Evolutionary conservation across 1,140 invertebrate species (phyloP).

Genomic region (Palaemon carinicauda): DNA sequence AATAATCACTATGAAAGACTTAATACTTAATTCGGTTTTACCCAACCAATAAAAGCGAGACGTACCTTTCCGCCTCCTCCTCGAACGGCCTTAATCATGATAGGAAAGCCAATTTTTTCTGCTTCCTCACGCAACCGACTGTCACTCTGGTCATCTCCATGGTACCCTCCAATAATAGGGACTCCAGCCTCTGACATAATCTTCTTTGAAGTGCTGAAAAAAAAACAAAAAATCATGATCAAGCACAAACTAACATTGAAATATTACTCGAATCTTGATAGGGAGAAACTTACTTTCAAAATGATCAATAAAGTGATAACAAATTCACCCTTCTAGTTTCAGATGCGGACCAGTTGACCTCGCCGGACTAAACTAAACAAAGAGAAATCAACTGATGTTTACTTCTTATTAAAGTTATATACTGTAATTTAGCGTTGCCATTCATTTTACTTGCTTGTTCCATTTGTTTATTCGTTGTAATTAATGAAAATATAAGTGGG

Average conservation of each 20-base stretch:
- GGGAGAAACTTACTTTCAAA: background rate
- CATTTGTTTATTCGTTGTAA: no score
- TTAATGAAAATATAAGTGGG: no score
- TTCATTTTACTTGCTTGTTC: no score
- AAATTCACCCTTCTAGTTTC: no score
- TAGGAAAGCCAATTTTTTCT: conserved; percentile 86
- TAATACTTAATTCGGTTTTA: no score
- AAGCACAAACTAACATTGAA: background rate
- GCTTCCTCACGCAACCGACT: conserved; percentile 81
- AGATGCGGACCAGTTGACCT: no score
- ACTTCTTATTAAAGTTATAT: no score
- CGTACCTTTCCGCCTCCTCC: conserved; percentile 92
- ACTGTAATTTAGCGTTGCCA: no score
- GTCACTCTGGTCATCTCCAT: conserved; percentile 85
- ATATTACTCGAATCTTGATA: background rate
- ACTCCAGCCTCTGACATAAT: conserved; percentile 95
- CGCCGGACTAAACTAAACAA: no score
- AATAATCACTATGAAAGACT: no score
- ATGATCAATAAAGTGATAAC: background rate
- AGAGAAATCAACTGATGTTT: no score
- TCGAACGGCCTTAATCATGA: conserved; percentile 98
- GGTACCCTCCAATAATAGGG: conserved; percentile 92
- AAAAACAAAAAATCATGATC: background rate
- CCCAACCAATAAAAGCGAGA: no score
- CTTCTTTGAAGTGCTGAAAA: conserved; percentile 85